Evolutionary conservation across 2,888 invertebrate genomes (phyloP).

Genomic region (Diadegma fenestrale): DNA sequence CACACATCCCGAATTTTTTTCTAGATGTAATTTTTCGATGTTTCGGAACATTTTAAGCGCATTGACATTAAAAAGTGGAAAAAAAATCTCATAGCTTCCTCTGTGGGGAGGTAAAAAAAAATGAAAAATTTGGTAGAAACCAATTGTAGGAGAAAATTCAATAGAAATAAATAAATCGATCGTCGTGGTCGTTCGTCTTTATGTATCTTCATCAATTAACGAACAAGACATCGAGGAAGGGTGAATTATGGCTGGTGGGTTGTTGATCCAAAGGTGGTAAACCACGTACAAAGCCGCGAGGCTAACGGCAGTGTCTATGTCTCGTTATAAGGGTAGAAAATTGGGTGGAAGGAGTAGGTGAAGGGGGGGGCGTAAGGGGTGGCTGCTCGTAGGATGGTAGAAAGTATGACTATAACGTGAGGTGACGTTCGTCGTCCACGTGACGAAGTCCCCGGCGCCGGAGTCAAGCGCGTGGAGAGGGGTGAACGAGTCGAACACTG

Average conservation of each 20-base stretch:
- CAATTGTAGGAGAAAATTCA: neutral
- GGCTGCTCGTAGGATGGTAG: slow-evolving; percentile 27
- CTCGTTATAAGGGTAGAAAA: slow-evolving; percentile 46
- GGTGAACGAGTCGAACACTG: slow-evolving; percentile 77
- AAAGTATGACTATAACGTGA: slow-evolving; percentile 58
- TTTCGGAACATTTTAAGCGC: no score
- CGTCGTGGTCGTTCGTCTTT: neutral
- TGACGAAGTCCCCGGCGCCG: slow-evolving; percentile 77
- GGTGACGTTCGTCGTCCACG: slow-evolving; percentile 78
- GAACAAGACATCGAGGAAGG: slow-evolving; percentile 41
- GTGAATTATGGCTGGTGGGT: slow-evolving; percentile 37
- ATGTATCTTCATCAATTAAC: slow-evolving; percentile 58
- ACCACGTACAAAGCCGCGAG: slow-evolving; percentile 66
- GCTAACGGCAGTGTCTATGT: slow-evolving; percentile 46
- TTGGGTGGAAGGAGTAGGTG: slow-evolving; percentile 1
- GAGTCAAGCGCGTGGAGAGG: slow-evolving; percentile 71
- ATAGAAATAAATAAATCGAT: neutral
- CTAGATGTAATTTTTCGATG: no score
- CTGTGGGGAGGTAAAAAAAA: no score
- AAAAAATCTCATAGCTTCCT: no score
- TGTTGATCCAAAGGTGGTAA: slow-evolving; percentile 72
- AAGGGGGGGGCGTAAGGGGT: neutral
- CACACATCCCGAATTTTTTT: no score
- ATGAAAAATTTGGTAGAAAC: neutral
- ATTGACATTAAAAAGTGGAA: no score